These are phyloP conservation scores for Oscheius sp. DNA, from an alignment of 2,888 invertebrate genomes.

Conservation along the genomic window DNA sequence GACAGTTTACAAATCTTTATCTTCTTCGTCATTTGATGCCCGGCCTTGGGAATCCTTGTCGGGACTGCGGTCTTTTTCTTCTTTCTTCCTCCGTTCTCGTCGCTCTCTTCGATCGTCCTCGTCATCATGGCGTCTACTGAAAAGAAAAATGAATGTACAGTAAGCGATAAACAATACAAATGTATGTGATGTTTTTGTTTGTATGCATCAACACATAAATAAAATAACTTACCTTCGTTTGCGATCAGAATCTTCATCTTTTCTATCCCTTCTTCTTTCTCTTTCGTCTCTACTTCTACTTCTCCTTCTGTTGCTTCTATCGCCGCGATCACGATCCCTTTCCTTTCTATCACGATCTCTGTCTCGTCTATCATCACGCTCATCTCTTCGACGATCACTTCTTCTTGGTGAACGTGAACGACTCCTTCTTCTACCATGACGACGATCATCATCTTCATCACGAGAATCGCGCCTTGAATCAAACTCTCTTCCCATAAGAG, in stretches of 20 bases:
- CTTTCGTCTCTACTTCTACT: constrained; percentile 32
- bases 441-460: constrained; percentile 18
- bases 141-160: too few relatives aligned
- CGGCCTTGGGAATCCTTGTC: too few relatives aligned
- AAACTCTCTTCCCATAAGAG: constrained; percentile 18
- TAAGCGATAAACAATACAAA: too few relatives aligned
- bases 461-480: constrained; percentile 14
- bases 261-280: constrained; percentile 32
- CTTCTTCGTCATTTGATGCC: too few relatives aligned
- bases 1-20: too few relatives aligned
- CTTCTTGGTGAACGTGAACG: constrained; percentile 28
- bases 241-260: constrained; percentile 34
- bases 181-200: too few relatives aligned
- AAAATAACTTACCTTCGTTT: constrained; percentile 29
- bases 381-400: constrained; percentile 22
- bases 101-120: too few relatives aligned
- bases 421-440: constrained; percentile 26
- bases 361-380: constrained; percentile 19
- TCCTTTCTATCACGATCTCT: constrained; percentile 18
- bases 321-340: constrained; percentile 17
- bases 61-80: too few relatives aligned
- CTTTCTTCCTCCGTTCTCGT: too few relatives aligned
- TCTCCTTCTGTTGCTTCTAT: constrained; percentile 10
- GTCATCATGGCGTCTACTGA: too few relatives aligned
- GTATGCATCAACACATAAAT: too few relatives aligned